Evolutionary conservation across 30 jellyfish, hydroid and myxozoan species (phyloP).

Genomic region (Morbakka virulenta): DNA sequence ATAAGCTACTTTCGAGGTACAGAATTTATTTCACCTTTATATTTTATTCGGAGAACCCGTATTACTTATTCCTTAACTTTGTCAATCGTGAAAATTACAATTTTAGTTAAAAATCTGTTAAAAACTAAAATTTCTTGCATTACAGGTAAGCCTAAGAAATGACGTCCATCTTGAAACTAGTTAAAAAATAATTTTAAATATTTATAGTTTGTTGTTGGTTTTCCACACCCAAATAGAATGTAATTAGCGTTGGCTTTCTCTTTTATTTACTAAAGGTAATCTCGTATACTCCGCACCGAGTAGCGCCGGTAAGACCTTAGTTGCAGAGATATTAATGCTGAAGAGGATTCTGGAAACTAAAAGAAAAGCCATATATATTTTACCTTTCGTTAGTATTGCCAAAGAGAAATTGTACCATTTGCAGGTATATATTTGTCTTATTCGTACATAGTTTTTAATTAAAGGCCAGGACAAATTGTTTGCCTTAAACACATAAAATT

Average conservation of each 20-base stretch:
- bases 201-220: no score
- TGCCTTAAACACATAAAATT: background rate
- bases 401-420: conserved; percentile 79
- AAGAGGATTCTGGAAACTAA: conserved; percentile 64
- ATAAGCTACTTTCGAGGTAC: no score
- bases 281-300: conserved; percentile 94
- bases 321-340: conserved; percentile 89
- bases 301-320: conserved; percentile 96
- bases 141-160: no score
- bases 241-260: no score
- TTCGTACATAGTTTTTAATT: background rate
- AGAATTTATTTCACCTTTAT: no score
- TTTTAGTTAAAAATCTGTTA: no score
- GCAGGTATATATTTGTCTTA: conserved; percentile 47
- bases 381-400: conserved; percentile 96
- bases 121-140: no score
- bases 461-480: background rate
- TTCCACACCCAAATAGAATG: background rate
- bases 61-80: no score
- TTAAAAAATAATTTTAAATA: no score
- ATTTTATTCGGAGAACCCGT: no score
- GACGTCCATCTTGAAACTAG: no score
- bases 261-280: conserved; percentile 43
- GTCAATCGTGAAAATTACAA: no score
- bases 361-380: conserved; percentile 75